Evolutionary conservation across 1,140 invertebrate genomes (phyloP).

Genomic region (Pemphigus obesinymphae): DNA sequence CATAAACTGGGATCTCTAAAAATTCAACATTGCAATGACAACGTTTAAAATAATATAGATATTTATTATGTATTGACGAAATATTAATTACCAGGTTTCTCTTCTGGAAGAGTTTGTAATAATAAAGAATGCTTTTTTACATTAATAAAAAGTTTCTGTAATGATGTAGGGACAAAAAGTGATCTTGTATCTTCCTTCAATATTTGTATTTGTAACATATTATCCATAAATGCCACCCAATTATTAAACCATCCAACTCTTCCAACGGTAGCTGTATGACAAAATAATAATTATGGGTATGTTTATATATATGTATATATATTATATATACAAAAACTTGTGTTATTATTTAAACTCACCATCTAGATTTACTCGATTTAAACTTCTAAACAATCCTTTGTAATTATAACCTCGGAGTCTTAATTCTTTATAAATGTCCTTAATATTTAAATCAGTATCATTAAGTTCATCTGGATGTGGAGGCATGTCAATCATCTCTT

Average conservation of each 20-base stretch:
- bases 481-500: constrained; percentile 52
- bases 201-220: constrained; percentile 83
- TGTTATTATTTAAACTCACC: constrained; percentile 45
- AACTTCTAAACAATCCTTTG: constrained; percentile 66
- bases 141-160: constrained; percentile 74
- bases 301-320: too few relatives aligned
- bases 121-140: constrained; percentile 60
- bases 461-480: constrained; percentile 47
- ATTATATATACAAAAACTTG: too few relatives aligned
- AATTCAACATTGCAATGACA: not conserved
- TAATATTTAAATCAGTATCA: constrained; percentile 52
- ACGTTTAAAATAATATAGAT: not conserved
- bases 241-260: constrained; percentile 68
- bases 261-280: constrained; percentile 54
- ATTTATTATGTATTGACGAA: not conserved
- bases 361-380: constrained; percentile 55
- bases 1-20: constrained; percentile 46
- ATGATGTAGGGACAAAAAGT: constrained; percentile 78
- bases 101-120: constrained; percentile 44
- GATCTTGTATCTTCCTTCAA: constrained; percentile 67
- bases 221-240: constrained; percentile 91
- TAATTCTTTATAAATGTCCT: constrained; percentile 90
- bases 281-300: too few relatives aligned
- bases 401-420: constrained; percentile 88
- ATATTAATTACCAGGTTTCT: constrained; percentile 44